Evolutionary conservation across 1,140 invertebrate genomes (phyloP).

Genomic region (Tetramorium simillimum): DNA sequence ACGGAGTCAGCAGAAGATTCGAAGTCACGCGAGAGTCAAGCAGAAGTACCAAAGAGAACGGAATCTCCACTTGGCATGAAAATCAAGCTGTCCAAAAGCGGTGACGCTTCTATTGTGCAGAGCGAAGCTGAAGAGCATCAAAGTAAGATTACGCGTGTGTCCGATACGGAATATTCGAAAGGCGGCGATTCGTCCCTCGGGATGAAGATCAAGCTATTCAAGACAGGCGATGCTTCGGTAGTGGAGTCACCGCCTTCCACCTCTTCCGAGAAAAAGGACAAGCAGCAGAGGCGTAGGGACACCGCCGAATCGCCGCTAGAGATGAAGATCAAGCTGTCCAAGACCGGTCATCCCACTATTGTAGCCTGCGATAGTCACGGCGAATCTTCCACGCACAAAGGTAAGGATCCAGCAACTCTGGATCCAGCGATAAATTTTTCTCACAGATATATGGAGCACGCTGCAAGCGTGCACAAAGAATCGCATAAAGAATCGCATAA

Average conservation of each 20-base stretch:
- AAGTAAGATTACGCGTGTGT: conserved; percentile 24
- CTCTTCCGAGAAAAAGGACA: conserved; percentile 69
- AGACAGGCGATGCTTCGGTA: conserved; percentile 79
- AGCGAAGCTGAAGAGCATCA: conserved; percentile 69
- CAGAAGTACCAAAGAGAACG: conserved; percentile 69
- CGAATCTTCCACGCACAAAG: conserved; percentile 66
- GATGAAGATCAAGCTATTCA: conserved; percentile 81
- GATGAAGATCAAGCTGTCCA: conserved; percentile 83
- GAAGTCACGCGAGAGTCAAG: conserved; percentile 56
- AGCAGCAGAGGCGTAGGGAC: conserved; percentile 69
- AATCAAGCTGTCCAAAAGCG: conserved; percentile 80
- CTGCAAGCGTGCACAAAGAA: conserved; percentile 24
- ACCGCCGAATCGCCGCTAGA: conserved; percentile 76
- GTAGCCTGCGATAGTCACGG: conserved; percentile 74
- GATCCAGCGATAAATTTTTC: conserved; percentile 38
- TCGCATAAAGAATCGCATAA: conserved; percentile 38
- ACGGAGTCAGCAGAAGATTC: conserved; percentile 55
- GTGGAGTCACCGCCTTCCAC: conserved; percentile 66
- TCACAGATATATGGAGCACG: conserved; percentile 69
- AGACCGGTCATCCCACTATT: conserved; percentile 81
- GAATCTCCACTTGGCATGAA: conserved; percentile 83
- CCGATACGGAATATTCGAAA: conserved; percentile 62
- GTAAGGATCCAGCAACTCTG: conserved; percentile 53
- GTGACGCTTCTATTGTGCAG: conserved; percentile 80
- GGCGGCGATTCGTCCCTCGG: conserved; percentile 71